phyloP scores from a whole-genome alignment of 2,797 vertebrate species.

The Siniperca scherzeri region DNA sequence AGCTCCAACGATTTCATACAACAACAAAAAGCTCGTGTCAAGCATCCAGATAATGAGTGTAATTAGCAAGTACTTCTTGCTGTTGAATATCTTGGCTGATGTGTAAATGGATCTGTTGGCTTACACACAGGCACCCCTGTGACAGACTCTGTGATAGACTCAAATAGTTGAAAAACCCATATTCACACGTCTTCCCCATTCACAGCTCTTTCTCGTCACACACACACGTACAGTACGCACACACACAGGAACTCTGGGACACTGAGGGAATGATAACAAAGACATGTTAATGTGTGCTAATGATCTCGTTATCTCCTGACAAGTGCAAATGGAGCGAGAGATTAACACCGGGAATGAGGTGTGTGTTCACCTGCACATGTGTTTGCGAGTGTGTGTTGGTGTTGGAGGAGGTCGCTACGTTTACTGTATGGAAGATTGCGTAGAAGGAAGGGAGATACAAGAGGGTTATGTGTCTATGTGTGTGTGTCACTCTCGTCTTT shows the following conservation, averaged over 20 bases:
- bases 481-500: constrained; percentile 1
- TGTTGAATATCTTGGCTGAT: constrained; percentile 45
- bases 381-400: constrained; percentile 24
- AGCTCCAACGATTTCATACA: not conserved
- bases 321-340: constrained; percentile 81
- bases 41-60: constrained; percentile 39
- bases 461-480: not conserved
- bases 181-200: constrained; percentile 61
- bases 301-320: constrained; percentile 79
- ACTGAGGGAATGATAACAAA: constrained; percentile 72
- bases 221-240: constrained; percentile 10
- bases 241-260: constrained; percentile 53
- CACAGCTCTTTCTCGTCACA: constrained; percentile 43
- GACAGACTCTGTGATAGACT: constrained; percentile 45
- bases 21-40: constrained; percentile 30
- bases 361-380: constrained; percentile 50
- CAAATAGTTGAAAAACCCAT: constrained; percentile 48
- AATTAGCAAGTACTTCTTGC: constrained; percentile 52
- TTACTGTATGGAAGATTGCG: constrained; percentile 16
- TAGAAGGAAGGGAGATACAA: not conserved
- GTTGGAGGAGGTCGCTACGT: constrained; percentile 6
- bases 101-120: constrained; percentile 64
- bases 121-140: constrained; percentile 40
- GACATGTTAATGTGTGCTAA: constrained; percentile 83
- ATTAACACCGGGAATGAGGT: constrained; percentile 73